Evolutionary conservation across 2,888 invertebrate species (phyloP).

Genomic region (Drosophila diplacantha): DNA sequence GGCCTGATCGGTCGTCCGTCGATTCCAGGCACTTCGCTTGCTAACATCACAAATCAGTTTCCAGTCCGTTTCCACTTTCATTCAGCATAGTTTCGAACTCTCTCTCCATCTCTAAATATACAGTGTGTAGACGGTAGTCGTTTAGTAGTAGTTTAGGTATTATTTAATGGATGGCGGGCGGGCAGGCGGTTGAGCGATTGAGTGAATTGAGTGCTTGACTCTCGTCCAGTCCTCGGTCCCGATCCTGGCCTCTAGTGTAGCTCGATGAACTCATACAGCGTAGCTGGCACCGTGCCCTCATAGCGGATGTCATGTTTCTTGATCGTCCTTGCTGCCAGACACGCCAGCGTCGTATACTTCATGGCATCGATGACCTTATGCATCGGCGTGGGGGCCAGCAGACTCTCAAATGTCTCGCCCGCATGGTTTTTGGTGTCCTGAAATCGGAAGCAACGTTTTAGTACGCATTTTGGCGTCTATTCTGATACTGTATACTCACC

Average conservation of each 20-base stretch:
- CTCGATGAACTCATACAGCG: slow-evolving; percentile 79
- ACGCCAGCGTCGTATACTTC: slow-evolving; percentile 88
- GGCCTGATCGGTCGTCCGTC: slow-evolving; percentile 32
- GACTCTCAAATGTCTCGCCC: slow-evolving; percentile 86
- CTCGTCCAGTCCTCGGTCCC: slow-evolving; percentile 32
- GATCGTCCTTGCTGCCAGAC: slow-evolving; percentile 90
- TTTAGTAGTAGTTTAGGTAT: slow-evolving; percentile 41
- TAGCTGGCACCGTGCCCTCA: slow-evolving; percentile 80
- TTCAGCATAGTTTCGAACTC: slow-evolving; percentile 34
- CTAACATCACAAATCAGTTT: slow-evolving; percentile 71
- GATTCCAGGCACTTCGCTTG: slow-evolving; percentile 60
- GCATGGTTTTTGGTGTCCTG: slow-evolving; percentile 84
- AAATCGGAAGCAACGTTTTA: neutral
- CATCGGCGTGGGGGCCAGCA: slow-evolving; percentile 82
- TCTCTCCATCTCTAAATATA: slow-evolving; percentile 52
- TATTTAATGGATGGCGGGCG: slow-evolving; percentile 63
- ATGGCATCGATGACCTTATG: slow-evolving; percentile 86
- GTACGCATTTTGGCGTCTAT: neutral
- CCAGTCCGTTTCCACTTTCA: slow-evolving; percentile 45
- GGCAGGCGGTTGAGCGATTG: slow-evolving; percentile 30
- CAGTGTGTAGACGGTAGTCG: slow-evolving; percentile 36
- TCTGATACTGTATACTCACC: slow-evolving; percentile 57
- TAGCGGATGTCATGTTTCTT: slow-evolving; percentile 84
- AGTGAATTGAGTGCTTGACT: slow-evolving; percentile 36
- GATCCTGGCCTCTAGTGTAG: slow-evolving; percentile 68